Conservation (phyloP, 2,113 vertebrate species). For the Cathartes aura region DNA sequence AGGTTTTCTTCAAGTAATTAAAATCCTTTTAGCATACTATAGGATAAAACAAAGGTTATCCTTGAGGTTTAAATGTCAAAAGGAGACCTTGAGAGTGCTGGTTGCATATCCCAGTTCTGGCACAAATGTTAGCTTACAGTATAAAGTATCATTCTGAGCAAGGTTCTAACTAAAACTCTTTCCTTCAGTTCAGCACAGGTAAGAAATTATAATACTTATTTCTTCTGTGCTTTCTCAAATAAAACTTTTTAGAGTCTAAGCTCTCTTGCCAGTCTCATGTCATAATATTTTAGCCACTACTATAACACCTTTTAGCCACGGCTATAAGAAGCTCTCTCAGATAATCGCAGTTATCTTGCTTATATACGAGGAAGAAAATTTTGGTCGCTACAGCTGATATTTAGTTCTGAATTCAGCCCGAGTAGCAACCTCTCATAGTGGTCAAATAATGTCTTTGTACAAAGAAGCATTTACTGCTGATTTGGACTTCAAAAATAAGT, state of each 20-base stretch:
- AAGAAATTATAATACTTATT: neutral
- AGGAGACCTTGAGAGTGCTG: neutral
- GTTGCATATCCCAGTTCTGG: neutral
- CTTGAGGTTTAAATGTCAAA: neutral
- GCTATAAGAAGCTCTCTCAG: neutral
- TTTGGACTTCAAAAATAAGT: neutral
- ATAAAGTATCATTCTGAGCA: neutral
- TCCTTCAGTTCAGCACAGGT: neutral
- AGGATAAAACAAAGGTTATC: neutral
- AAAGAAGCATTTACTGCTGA: neutral
- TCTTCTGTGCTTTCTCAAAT: neutral
- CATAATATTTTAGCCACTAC: neutral
- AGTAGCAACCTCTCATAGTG: neutral
- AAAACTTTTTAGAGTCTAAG: neutral
- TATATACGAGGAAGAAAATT: neutral
- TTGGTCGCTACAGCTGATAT: neutral
- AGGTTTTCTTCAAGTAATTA: neutral
- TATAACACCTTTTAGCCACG: neutral
- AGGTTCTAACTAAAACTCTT: neutral
- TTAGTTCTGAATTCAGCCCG: neutral
- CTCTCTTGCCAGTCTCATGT: neutral
- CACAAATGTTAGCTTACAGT: neutral
- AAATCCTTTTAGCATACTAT: neutral
- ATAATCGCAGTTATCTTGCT: neutral
- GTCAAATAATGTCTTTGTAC: neutral